Evolutionary conservation across 2,797 vertebrate genomes (phyloP).

Genomic region (Chelidonichthys spinosus): DNA sequence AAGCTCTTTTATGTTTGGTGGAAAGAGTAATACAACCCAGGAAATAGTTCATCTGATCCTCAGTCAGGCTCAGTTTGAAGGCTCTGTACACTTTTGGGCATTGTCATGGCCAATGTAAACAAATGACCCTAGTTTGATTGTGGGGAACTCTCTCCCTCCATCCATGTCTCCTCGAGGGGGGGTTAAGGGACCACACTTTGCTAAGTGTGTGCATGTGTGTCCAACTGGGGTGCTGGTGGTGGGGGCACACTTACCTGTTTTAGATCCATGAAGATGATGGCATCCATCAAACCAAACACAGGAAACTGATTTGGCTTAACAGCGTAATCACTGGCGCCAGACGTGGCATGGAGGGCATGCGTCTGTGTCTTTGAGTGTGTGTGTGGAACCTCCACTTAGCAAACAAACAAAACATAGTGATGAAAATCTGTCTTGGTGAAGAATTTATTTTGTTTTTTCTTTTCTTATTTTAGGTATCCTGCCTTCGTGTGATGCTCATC

Average conservation of each 20-base stretch:
- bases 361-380: slow-evolving; percentile 41
- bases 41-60: too few relatives aligned
- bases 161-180: background rate
- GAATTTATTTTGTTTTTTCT: background rate
- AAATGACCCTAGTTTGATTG: background rate
- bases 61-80: too few relatives aligned
- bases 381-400: slow-evolving; percentile 26
- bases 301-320: slow-evolving; percentile 80
- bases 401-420: slow-evolving; percentile 24
- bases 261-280: slow-evolving; percentile 72
- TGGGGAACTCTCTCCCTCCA: background rate
- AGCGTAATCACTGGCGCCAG: slow-evolving; percentile 82
- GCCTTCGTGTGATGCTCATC: background rate
- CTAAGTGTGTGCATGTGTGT: slow-evolving; percentile 56
- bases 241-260: slow-evolving; percentile 67
- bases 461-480: background rate
- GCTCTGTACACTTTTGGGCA: background rate
- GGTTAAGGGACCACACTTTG: slow-evolving; percentile 6
- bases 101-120: background rate
- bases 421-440: slow-evolving; percentile 6
- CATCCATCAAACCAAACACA: slow-evolving; percentile 81
- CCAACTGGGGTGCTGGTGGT: background rate
- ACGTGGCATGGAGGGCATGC: slow-evolving; percentile 59
- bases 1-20: too few relatives aligned
- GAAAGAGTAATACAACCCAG: too few relatives aligned